A percentile compares a stretch with the other conserved stretches of the same genome.
phyloP scores from a whole-genome alignment of 1,140 invertebrate genomes.

The Gryon sp. region DNA sequence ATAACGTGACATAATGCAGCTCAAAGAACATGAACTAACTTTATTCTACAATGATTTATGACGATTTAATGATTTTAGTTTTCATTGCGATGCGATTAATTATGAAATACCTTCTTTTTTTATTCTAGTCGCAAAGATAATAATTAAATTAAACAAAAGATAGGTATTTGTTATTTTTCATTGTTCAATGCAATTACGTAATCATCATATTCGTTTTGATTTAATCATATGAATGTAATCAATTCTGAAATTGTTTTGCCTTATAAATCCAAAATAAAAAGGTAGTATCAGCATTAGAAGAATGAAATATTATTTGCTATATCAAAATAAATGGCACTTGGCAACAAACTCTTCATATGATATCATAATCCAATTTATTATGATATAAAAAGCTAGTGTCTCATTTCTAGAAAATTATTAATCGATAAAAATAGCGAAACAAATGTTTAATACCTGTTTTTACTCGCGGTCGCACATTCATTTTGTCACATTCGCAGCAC shows the following conservation, averaged over 20 bases:
- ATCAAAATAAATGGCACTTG: constrained; percentile 15
- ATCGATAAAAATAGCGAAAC: constrained; percentile 51
- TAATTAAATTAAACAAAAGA: constrained; percentile 30
- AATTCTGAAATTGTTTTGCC: too few species aligned
- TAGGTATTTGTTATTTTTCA: too few species aligned
- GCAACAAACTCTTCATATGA: constrained; percentile 27
- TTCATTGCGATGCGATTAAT: constrained; percentile 37
- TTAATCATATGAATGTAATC: too few species aligned
- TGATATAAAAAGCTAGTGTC: constrained; percentile 14
- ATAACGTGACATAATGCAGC: constrained; percentile 37
- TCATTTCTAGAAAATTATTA: constrained; percentile 29
- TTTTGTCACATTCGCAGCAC: constrained; percentile 54
- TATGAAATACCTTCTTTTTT: constrained; percentile 16
- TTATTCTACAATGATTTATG: constrained; percentile 39
- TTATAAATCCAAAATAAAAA: background rate
- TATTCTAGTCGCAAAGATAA: background rate
- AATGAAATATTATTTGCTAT: constrained; percentile 22
- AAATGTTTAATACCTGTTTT: constrained; percentile 60
- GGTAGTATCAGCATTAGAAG: constrained; percentile 29
- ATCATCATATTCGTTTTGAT: too few species aligned
- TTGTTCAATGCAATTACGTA: too few species aligned
- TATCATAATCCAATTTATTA: constrained; percentile 59
- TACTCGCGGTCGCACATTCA: constrained; percentile 48
- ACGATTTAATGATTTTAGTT: constrained; percentile 46
- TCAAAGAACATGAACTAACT: constrained; percentile 25